Conservation (phyloP, 2,888 invertebrate genomes). For the Ptilodon capucinus region DNA sequence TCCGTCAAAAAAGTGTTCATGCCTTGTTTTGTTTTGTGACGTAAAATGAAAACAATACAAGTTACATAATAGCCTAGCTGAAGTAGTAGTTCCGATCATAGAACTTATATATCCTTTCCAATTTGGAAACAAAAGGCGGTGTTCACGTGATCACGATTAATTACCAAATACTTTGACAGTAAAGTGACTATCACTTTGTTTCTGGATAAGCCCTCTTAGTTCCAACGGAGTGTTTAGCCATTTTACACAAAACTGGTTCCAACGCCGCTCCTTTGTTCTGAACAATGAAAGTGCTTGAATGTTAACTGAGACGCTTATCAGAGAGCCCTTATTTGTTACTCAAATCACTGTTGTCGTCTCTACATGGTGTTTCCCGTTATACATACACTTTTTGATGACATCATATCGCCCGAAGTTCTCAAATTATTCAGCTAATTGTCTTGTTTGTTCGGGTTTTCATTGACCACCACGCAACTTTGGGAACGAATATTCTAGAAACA, state of each 20-base stretch:
- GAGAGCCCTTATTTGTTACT: conserved; percentile 66
- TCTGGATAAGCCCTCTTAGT: conserved; percentile 33
- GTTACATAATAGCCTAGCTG: no score
- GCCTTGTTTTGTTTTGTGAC: no score
- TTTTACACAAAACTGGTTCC: conserved; percentile 68
- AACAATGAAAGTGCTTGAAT: conserved; percentile 70
- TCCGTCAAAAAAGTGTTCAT: no score
- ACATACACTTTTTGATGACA: conserved; percentile 28
- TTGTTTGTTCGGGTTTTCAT: conserved; percentile 25
- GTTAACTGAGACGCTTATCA: conserved; percentile 68
- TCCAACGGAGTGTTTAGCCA: conserved; percentile 50
- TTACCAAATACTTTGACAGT: conserved; percentile 26
- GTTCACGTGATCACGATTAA: conserved; percentile 17
- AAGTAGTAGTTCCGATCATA: no score
- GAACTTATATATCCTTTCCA: no score
- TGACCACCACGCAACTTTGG: conserved; percentile 1
- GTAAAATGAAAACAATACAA: no score
- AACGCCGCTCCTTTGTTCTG: conserved; percentile 60
- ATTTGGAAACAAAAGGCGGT: conserved; percentile 8
- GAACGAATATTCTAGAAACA: no score
- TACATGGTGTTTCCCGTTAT: conserved; percentile 45
- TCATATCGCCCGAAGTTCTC: conserved; percentile 23
- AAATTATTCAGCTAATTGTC: conserved; percentile 29
- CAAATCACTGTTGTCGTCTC: conserved; percentile 62
- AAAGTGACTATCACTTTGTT: conserved; percentile 34